Evolutionary conservation across 23 tunicate genomes (phyloP), one percentile per base, ranked within the genome.

Genomic region (Clavelina lepadiformis): DNA sequence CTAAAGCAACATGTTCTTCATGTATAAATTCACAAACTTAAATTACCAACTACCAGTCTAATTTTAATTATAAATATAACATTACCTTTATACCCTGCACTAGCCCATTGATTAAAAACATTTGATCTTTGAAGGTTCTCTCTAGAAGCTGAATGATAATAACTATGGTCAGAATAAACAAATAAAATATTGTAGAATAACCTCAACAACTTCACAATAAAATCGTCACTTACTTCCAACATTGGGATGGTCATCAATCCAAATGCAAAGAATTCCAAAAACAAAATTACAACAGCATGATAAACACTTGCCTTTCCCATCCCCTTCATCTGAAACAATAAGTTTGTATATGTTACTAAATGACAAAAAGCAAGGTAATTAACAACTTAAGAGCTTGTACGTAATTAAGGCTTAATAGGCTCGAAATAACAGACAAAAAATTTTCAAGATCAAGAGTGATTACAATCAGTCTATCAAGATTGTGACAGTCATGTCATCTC

Each of bases 211-310:
- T 68, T 11, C n/a, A 51, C 51, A 11, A 65, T 20, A 58, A 58
- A n/a, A n/a, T n/a, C n/a, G n/a, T 28, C 0, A 74, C 88, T 75
- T 56, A 89, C 97, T 41, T 81, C 83, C 57, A 94, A 46, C 94
- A 80, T 80, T 1, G 99, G 99, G 1, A 81, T 80, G 28, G 99
- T 91, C 51, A 94, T 60, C 26, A 94, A 58, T 38, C 99, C 99
- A 94, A 94, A 94, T 3, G 99, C 99, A 63, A 94, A 94, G 63
- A 94, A 94, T 55, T 94, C 99, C 49, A 94, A 67, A 51, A 94
- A 94, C 23, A 94, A 66, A 22, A 94, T 75, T 34, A 94, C 77
- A 24, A 91, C 99, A 22, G 99, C 99, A 76, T 94, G 99, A 51
- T 94, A 87, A 3, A 94, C 99, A 66, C 80, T 71, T 35, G 99